Base-by-base conservation (phyloP, 2,797 vertebrate genomes). In the Clarias laeviceps region DNA sequence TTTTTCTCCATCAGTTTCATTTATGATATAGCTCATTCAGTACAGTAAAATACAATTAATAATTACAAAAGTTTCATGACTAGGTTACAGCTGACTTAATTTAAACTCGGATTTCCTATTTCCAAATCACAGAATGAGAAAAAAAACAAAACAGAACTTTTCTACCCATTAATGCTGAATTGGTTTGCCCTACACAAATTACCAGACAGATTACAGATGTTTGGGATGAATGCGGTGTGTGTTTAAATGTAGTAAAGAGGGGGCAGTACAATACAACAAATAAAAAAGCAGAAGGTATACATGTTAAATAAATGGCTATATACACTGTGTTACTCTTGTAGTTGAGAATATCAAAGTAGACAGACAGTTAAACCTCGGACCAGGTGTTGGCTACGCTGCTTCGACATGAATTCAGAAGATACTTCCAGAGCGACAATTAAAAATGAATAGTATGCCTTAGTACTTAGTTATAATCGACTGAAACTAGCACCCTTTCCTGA, bases 1-100 rank as follows among this genome's bases (percentile, higher is more conserved):
- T 68, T 80, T 61, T 78, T 9, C 40, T 76, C 72, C 66, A 83
- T 62, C 86, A 65, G 69, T 86, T 87, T 88, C 24, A 40, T 88
- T 90, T 88, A 92, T 88, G 85, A 88, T 83, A 92, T 82, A 87
- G 29, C 76, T 87, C 86, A 85, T 89, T 93, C 87, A 82, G 87
- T 87, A 91, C 88, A 90, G 91, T 93, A 91, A 85, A 93, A 86
- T 85, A 88, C 86, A 89, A 91, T 83, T 87, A 85, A 84, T 82
- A 84, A 92, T 87, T 24, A 88, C 89, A 88, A 84, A 89, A 90
- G 82, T 80, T 85, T 76, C 77, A 87, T 84, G 87, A 85, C 82
- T 89, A 92, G 81, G 82, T 92, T 92, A 90, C 80, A 91, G 82
- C 73, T 34, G 70, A 83, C 87, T 80, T 84, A 77, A 88, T 87